phyloP scores from a whole-genome alignment of 2,113 vertebrate species.

The Antennarius striatus region DNA sequence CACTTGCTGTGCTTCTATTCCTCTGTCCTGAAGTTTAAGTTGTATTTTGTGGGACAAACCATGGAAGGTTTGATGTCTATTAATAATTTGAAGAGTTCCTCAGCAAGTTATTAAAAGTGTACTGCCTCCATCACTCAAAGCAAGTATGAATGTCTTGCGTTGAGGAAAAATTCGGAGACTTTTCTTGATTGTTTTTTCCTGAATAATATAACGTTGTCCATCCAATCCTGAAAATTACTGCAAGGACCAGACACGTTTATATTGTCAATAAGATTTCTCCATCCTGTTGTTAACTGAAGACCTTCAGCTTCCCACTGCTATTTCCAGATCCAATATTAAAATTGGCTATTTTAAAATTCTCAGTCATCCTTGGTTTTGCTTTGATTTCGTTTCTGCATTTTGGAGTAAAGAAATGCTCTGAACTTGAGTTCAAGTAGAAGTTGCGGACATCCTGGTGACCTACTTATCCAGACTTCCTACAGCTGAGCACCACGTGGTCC shows the following conservation, averaged over 20 bases:
- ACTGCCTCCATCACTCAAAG: background rate
- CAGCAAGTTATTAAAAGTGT: conserved; percentile 5
- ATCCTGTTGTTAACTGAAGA: conserved; percentile 29
- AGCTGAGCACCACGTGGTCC: conserved; percentile 6
- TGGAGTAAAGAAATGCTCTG: too few relatives aligned
- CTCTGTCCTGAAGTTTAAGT: background rate
- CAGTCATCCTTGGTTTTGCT: background rate
- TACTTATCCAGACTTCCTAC: background rate
- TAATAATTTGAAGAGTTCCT: conserved; percentile 6
- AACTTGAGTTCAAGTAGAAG: too few relatives aligned
- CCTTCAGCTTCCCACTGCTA: conserved; percentile 29
- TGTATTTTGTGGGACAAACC: conserved; percentile 16
- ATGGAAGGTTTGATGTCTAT: conserved; percentile 7
- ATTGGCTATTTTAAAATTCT: too few relatives aligned
- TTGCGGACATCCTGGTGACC: background rate
- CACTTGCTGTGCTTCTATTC: background rate
- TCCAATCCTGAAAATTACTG: conserved; percentile 13
- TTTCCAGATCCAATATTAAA: conserved; percentile 28
- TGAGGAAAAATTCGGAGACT: conserved; percentile 1
- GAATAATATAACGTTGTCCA: conserved; percentile 10
- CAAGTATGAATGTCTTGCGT: conserved; percentile 15
- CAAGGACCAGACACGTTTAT: conserved; percentile 5
- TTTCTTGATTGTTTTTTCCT: background rate
- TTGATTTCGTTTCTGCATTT: background rate
- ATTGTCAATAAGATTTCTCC: conserved; percentile 24